These are phyloP conservation scores for Pygoscelis antarcticus DNA, from an alignment of 2,113 vertebrate species.

Conservation along the genomic window DNA sequence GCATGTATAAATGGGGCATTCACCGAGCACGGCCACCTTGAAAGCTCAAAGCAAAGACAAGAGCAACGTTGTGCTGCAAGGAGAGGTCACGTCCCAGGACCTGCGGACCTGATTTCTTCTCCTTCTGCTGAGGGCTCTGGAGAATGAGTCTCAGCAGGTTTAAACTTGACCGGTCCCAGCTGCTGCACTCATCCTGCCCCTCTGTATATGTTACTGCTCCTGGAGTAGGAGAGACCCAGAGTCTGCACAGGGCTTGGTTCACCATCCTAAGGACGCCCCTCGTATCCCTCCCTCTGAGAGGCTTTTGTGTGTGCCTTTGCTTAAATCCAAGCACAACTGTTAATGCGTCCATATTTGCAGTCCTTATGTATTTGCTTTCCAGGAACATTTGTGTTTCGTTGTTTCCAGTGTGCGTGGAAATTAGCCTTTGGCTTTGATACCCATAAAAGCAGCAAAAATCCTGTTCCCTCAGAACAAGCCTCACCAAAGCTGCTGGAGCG, in stretches of 20 bases:
- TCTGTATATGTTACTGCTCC: rapidly evolving
- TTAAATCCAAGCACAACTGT: background rate
- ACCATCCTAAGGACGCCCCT: background rate
- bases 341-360: rapidly evolving
- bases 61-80: background rate
- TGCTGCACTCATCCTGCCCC: background rate
- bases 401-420: background rate
- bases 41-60: background rate
- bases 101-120: background rate
- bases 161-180: background rate
- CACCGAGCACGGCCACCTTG: rapidly evolving
- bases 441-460: background rate
- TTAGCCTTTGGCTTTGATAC: background rate
- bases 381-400: background rate
- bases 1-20: rapidly evolving
- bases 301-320: background rate
- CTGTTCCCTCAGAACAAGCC: background rate
- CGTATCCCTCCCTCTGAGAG: background rate
- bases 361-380: background rate
- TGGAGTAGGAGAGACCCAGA: background rate
- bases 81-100: rapidly evolving
- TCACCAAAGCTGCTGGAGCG: background rate
- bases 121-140: background rate
- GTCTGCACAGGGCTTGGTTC: background rate
- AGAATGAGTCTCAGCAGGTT: background rate